Evolutionary conservation across 2,797 vertebrate genomes (phyloP), one percentile per base, ranked within the genome.

Genomic region (Ataeniobius toweri): DNA sequence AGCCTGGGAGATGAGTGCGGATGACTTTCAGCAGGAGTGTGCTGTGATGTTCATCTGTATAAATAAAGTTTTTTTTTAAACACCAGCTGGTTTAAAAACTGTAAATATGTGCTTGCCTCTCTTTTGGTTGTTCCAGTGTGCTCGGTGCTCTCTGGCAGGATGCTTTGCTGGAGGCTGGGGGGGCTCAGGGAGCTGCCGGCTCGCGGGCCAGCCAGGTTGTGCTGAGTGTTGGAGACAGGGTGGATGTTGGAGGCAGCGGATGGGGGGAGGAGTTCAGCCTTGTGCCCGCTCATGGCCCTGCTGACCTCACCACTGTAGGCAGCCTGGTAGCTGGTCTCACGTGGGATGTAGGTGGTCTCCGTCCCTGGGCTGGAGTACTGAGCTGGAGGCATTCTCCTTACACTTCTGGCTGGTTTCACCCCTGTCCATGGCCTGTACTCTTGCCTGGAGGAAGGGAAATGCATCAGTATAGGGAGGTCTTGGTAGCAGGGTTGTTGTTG

Each of bases 401-500:
- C 89, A 76, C 96, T 93, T 91, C 95, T 96, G 59, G 96, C 95
- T 0, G 96, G 96, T 91, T 94, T 97, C 77, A 85, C 96, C 84
- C 95, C 97, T 8, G 95, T 95, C 97, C 97, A 98, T 0, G 96
- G 95, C 65, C 93, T 95, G 93, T 95, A 97, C 75, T 99, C 97
- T 80, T 97, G 96, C 90, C 98, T 99, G 78, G 78, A 79, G 71
- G 28, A 31, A 71, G 50, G 86, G 20, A 77, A 44, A 50, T 46
- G 20, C 51, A 81, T 83, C 53, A 83, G 68, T 63, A 20, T 28
- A 22, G 0, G 12, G 39, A 13, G 4, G 41, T 14, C 24, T 73
- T 78, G 22, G 3, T 2, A 50, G 58, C 31, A 55, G 50, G 5
- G 9, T 36, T 75, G 24, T 48, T 70, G 55, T 46, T 71, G n/a